A percentile compares a stretch with the other conserved stretches of the same genome.
phyloP scores from a whole-genome alignment of 2,113 vertebrate genomes.

The Xiphophorus maculatus region DNA sequence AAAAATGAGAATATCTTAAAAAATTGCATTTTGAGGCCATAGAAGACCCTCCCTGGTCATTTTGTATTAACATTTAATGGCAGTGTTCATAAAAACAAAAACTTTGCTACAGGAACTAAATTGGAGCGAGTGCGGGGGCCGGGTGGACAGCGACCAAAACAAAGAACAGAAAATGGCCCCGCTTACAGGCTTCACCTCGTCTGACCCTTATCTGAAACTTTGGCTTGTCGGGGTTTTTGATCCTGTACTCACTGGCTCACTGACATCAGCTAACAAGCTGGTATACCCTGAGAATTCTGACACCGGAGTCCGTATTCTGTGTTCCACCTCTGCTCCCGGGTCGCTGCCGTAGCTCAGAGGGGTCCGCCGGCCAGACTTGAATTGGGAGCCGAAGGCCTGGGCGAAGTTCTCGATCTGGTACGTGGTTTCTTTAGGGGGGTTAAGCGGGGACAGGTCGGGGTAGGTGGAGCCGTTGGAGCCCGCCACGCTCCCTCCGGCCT shows the following conservation, averaged over 20 bases:
- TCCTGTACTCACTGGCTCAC: constrained; percentile 97
- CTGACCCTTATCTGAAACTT: constrained; percentile 97
- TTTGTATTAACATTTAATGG: constrained; percentile 98
- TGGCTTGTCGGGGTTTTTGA: constrained; percentile 99
- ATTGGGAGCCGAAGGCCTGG: constrained; percentile 99
- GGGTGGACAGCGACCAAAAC: constrained; percentile 56
- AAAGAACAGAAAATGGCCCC: constrained; percentile 48
- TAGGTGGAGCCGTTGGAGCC: constrained; percentile 85
- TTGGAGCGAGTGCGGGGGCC: constrained; percentile 66
- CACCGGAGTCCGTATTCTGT: constrained; percentile 96
- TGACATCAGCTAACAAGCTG: constrained; percentile 98
- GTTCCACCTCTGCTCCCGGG: constrained; percentile 90
- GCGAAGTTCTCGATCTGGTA: constrained; percentile 99
- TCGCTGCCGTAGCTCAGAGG: constrained; percentile 92
- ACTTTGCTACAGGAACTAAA: constrained; percentile 85
- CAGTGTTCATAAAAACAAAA: constrained; percentile 88
- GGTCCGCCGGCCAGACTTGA: constrained; percentile 96
- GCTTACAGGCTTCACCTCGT: constrained; percentile 77
- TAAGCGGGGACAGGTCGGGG: constrained; percentile 90
- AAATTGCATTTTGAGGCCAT: constrained; percentile 97
- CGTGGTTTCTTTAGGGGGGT: constrained; percentile 92
- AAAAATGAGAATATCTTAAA: constrained; percentile 74
- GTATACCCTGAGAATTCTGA: constrained; percentile 99
- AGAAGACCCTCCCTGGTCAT: constrained; percentile 97
- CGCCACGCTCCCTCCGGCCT: constrained; percentile 63